phyloP scores from a whole-genome alignment of 2,888 invertebrate species.

The Aspidiotus rigidus region DNA sequence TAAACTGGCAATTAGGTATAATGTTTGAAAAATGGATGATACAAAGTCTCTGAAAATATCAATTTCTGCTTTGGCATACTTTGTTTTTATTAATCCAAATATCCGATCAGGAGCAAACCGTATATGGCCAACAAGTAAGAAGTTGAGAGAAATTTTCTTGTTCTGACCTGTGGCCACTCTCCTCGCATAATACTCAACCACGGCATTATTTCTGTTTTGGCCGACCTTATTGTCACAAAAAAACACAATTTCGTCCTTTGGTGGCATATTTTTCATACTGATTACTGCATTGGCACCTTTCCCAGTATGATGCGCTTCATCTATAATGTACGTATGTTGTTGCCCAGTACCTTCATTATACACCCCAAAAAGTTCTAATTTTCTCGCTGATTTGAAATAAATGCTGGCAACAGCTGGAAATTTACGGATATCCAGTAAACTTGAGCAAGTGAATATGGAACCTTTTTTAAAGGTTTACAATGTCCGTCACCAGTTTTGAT shows the following conservation, averaged over 20 bases:
- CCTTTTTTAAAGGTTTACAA: no score
- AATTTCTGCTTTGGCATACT: background rate
- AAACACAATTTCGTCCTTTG: background rate
- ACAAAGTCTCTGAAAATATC: background rate
- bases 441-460: no score
- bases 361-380: conserved; percentile 35
- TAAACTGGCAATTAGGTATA: no score
- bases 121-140: conserved; percentile 9
- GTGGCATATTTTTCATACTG: conserved; percentile 18
- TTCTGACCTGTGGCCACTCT: background rate
- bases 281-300: conserved; percentile 34
- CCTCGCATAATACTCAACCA: conserved; percentile 1
- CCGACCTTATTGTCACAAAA: conserved; percentile 9
- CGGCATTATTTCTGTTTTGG: conserved; percentile 11
- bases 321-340: conserved; percentile 34
- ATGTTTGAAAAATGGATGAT: no score
- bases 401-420: conserved; percentile 34
- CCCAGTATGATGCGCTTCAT: conserved; percentile 26
- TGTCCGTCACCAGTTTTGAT: no score
- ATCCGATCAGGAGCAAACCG: conserved; percentile 7
- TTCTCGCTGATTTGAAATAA: conserved; percentile 35
- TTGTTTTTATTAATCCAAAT: conserved; percentile 1
- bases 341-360: conserved; percentile 34
- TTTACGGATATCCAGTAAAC: no score
- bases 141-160: conserved; percentile 9